Evolutionary conservation across 2,113 vertebrate genomes (phyloP), one percentile per base, ranked within the genome.

Genomic region (Echinops telfairi): DNA sequence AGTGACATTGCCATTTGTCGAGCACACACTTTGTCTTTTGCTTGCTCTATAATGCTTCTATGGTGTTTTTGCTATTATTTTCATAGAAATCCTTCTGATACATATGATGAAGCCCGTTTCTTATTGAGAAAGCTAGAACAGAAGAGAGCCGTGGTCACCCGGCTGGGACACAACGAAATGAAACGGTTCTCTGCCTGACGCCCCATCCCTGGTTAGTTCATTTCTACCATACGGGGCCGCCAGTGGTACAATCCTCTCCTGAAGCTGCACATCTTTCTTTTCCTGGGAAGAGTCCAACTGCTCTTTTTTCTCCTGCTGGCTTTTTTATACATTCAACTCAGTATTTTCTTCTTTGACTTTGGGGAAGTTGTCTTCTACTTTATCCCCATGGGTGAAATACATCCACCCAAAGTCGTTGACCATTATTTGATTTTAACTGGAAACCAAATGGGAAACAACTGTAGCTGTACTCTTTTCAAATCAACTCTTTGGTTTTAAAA

Each of bases 371-470:
- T 14, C 1, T 80, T 33, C 1, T 11, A 53, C 47, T 31, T 40
- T 73, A 47, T 57, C 88, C 83, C 36, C 27, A 75, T 6, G 10
- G 60, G 70, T 58, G 47, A 73, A 29, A 79, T 62, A n/a, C 22
- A 95, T 27, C 64, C n/a, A 25, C 36, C 12, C 12, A 2, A 79
- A 82, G 33, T 62, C 62, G 83, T 6, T 36, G 79, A 68, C 25
- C 9, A 82, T 23, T 89, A 76, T 40, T 23, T 86, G 57, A 8
- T 92, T 95, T 93, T 89, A 77, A 81, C 79, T 95, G 95, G 88
- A 81, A 60, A 70, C 40, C 93, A 77, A 47, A 73, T 23, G n/a
- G 23, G 12, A 88, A 79, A 93, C 71, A 76, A 89, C 9, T 53
- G 7, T 71, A 83, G 77, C 9, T 17, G 12, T 64, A 31, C 31